Percentiles rank a stretch among this genome's conserved stretches.
These are phyloP conservation scores for Drosophila glabriapex DNA, from an alignment of 2,888 invertebrate genomes.

Conservation along the genomic window DNA sequence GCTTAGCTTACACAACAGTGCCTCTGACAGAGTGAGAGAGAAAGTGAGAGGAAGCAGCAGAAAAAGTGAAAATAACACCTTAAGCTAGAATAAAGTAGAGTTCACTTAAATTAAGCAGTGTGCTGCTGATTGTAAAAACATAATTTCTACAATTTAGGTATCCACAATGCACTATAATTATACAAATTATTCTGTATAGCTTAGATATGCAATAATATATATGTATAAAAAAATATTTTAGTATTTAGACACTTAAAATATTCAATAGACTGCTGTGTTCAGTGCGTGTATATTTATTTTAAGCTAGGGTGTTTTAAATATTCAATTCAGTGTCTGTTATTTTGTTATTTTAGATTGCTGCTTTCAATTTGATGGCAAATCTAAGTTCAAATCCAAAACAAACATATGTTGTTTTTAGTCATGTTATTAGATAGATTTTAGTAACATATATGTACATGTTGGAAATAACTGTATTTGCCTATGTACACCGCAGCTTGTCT, in stretches of 20 bases:
- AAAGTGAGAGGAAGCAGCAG: background rate
- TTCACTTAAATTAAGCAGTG: conserved; percentile 4
- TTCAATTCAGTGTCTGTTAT: background rate
- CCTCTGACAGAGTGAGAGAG: background rate
- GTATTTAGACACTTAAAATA: background rate
- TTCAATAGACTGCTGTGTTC: background rate
- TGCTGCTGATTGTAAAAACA: background rate
- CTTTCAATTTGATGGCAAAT: background rate
- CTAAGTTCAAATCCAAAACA: background rate
- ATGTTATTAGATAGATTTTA: background rate
- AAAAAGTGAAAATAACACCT: conserved; percentile 4
- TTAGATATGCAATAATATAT: background rate
- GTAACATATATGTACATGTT: background rate
- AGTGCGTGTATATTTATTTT: too few relatives aligned
- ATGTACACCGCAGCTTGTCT: too few relatives aligned
- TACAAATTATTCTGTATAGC: background rate
- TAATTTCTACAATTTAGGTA: too few relatives aligned
- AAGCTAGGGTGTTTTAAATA: background rate
- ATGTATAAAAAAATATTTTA: background rate
- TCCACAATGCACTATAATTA: background rate
- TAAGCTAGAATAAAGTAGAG: conserved; percentile 8
- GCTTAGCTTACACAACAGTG: conserved; percentile 41
- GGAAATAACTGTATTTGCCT: too few relatives aligned
- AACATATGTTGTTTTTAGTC: background rate
- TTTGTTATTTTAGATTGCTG: background rate